Evolutionary conservation across 2,113 vertebrate species (phyloP), one percentile per base, ranked within the genome.

Genomic region (Emydura subglobosa): DNA sequence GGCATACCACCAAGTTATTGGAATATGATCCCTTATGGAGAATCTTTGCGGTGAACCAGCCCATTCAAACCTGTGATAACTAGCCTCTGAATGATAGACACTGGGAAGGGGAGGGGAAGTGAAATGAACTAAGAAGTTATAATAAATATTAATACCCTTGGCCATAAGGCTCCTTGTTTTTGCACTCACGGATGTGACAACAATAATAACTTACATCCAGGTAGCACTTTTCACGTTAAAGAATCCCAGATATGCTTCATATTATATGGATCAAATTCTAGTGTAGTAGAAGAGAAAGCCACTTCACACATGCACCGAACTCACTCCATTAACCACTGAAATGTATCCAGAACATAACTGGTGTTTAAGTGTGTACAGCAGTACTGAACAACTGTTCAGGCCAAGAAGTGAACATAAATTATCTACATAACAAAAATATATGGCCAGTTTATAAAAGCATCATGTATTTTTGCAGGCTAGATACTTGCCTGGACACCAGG

Each of bases 21-120:
- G 19, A 95, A 1, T 95, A 95, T 90, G 93, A 94, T 76, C 96
- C 96, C 93, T 96, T 96, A 96, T 96, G 96, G 93, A 96, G 96
- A 93, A 94, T 93, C 97, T 97, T 96, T 94, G 91, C 87, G 90
- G 91, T 12, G 7, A 91, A 90, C 95, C 93, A 95, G 11, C 87
- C 85, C 91, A 95, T 97, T 97, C 94, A 96, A 84, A 0, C 1
- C 94, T 1, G 59, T 57, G 24, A 87, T 3, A 22, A 61, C 59
- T 1, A 0, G 87, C 57, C 8, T 49, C 0, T 10, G 89, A 86
- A 29, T 14, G 50, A 87, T 13, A 13, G 39, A 76, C 19, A 10
- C 83, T 59, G 57, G 27, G 27, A 59, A 8, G 34, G 88, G 88
- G 90, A 68, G 92, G 92, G 92, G 83, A 86, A 49, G 44, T 0